phyloP scores from a whole-genome alignment of 2,113 vertebrate species.

The Lontra canadensis region DNA sequence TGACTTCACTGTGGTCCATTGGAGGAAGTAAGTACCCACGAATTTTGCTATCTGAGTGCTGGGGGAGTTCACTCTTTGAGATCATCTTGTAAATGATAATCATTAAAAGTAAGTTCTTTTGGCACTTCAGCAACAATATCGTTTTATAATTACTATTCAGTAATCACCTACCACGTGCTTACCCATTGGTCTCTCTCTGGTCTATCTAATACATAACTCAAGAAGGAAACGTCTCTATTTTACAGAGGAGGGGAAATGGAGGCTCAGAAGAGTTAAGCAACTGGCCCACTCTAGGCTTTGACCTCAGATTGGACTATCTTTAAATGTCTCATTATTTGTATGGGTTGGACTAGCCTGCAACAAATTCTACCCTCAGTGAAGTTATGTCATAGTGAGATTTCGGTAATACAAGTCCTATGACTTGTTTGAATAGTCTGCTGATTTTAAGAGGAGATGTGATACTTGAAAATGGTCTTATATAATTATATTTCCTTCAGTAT shows the following conservation, averaged over 20 bases:
- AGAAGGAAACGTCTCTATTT: neutral
- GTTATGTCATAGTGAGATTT: neutral
- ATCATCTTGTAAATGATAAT: neutral
- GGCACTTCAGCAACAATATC: neutral
- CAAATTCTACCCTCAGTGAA: neutral
- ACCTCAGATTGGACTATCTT: neutral
- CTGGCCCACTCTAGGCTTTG: neutral
- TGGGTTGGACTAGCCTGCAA: neutral
- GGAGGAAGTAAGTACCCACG: neutral
- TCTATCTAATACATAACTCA: neutral
- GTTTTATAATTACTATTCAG: neutral
- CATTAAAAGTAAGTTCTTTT: neutral
- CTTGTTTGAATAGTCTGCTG: neutral
- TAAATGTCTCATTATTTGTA: neutral
- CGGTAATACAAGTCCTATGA: neutral
- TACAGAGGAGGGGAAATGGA: neutral
- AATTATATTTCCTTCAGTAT: conserved; percentile 47
- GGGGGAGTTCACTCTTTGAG: neutral
- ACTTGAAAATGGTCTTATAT: neutral
- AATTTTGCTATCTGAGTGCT: neutral
- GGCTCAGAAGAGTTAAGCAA: neutral
- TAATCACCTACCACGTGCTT: neutral
- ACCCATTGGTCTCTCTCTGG: neutral
- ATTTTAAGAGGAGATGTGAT: conserved; percentile 30
- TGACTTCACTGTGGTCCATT: neutral